Evolutionary conservation across 2,113 vertebrate genomes (phyloP).

Genomic region (Neodon shergylaensis): DNA sequence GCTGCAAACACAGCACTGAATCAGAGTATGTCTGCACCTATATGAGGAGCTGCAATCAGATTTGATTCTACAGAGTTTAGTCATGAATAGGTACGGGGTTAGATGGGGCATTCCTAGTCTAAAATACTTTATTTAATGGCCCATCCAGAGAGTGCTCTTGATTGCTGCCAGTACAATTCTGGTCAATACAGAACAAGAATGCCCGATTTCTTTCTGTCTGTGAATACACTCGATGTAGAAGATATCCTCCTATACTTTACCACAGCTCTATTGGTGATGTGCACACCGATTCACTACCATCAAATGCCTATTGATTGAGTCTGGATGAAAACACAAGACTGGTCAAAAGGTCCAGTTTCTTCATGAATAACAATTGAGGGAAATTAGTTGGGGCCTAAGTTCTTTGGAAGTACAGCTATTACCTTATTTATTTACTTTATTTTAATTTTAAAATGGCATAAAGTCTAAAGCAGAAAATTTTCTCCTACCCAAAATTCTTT

Average conservation of each 20-base stretch:
- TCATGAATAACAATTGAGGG: not conserved
- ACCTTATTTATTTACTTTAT: not conserved
- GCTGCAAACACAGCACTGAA: not conserved
- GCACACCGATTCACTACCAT: not conserved
- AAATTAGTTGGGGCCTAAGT: not conserved
- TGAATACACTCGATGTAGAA: not conserved
- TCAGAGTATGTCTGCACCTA: not conserved
- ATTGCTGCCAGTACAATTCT: too few species aligned
- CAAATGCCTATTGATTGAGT: not conserved
- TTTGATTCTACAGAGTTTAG: not conserved
- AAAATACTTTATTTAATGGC: not conserved
- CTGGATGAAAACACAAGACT: not conserved
- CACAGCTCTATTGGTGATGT: not conserved
- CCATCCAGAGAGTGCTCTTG: not conserved
- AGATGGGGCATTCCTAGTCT: not conserved
- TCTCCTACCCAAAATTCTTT: not conserved
- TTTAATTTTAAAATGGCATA: not conserved
- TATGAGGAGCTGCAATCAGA: not conserved
- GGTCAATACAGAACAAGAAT: not conserved
- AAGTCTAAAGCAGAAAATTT: not conserved
- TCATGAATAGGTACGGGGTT: too few species aligned
- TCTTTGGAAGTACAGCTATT: not conserved
- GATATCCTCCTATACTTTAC: not conserved
- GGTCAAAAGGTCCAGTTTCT: not conserved
- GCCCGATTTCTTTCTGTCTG: accelerated